Evolutionary conservation across 2,113 vertebrate species (phyloP), one percentile per base, ranked within the genome.

Genomic region (Anguilla rostrata): DNA sequence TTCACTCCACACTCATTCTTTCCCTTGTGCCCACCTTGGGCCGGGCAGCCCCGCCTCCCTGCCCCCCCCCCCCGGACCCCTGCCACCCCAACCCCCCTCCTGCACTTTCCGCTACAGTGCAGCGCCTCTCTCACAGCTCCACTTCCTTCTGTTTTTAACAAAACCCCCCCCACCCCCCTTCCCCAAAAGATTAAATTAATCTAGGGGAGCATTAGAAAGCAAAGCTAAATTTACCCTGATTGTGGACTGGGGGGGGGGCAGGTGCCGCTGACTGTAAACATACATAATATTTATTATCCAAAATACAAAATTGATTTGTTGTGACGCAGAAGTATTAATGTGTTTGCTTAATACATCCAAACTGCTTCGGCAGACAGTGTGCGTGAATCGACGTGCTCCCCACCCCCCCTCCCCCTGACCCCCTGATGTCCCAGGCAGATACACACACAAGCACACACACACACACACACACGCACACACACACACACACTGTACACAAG

Each of bases 261-360:
- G 60, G 60, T 66, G 20, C 22, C 18, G 26, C 4, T 22, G 60
- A 53, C 49, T 53, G 43, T 46, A 11, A 53, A 53, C 49, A 53
- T 14, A 14, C 49, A 12, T 12, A 46, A 46, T 46, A 6, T 46
- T 6, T 46, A 46, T 75, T 29, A 34, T 14, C 71, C 71, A 75
- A 75, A 75, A 75, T 75, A 75, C n/a, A 75, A 75, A 75, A 26
- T 2, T 66, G 3, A 6, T 6, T 26, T 22, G 43, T 46, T 6
- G 43, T 46, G 43, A 46, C 8, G 22, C 11, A 60, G 56, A 11
- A 83, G 18, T 83, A 63, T 63, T 83, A n/a, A 83, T 83, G 60
- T 5, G 18, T 83, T 83, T 60, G 49, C 34, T 43, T 56, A 56
- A 83, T 39, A 83, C 14, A 83, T 60, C 56, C 39, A 83, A 83